Base-by-base conservation (phyloP, 1,140 invertebrate genomes). In the Aleiodes sp. region DNA sequence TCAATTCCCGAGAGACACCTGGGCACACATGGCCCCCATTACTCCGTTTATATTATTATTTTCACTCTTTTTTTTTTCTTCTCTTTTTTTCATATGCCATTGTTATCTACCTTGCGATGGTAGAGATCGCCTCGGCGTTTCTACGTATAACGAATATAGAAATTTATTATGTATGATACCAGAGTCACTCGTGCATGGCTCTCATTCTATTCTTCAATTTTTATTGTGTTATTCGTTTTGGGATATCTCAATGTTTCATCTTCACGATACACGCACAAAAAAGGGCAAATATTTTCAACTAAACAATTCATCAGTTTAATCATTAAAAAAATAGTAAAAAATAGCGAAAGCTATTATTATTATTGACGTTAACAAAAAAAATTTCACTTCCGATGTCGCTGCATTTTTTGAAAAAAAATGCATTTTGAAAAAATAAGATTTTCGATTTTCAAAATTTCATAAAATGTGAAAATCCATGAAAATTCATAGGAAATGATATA, bases 1-100 rank as follows among this genome's bases (percentile, higher is more conserved):
- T 59, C 62, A 60, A 67, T 67, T 67, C 56, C 60, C 56, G 24
- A 70, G n/a, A n/a, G 12, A 21, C 68, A 70, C 68, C 68, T 70
- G 68, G 68, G 68, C 61, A 70, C 61, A 70, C 68, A 70, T 31
- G 12, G 4, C 10, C 56, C 56, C n/a, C 29, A 31, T 31, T 59
- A 59, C 28, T n/a, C 12, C 9, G 24, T 31, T 8, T 59, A 28
- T 59, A 59, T 59, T 33, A 14, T 33, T 59, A n/a, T 29, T 59
- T 31, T 14, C 28, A 59, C 8, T 59, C 28, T 24, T 59, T 59
- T 59, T 59, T 14, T n/a, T n/a, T 33, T 0, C 24, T 56, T 56
- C 6, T 56, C 4, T 56, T 56, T 26, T 56, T 31, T 29, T 31
- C 2, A 29, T 14, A 29, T 31, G 12, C 14, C 12, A 29, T 59